Conservation (phyloP, 2,113 vertebrate species). For the Merops nubicus region DNA sequence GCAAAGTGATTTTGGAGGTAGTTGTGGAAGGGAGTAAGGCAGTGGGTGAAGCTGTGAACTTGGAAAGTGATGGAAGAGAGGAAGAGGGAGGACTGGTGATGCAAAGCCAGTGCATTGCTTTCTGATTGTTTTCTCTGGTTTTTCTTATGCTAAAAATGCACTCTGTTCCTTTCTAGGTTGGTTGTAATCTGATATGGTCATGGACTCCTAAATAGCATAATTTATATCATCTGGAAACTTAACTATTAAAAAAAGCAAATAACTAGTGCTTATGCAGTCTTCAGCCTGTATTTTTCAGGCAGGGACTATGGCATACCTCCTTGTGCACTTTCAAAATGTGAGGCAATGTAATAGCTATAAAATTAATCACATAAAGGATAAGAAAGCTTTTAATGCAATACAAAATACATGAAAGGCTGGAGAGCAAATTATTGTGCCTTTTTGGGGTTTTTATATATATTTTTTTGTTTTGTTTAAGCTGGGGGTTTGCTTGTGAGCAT, state of each 20-base stretch:
- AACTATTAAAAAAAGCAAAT: background rate
- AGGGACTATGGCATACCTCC: background rate
- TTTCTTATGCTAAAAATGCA: background rate
- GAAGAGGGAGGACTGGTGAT: background rate
- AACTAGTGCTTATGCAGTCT: background rate
- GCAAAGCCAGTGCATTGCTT: background rate
- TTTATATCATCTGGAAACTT: background rate
- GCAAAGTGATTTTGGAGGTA: background rate
- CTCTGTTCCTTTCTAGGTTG: background rate
- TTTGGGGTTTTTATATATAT: background rate
- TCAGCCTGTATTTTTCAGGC: background rate
- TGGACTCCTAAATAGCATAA: background rate
- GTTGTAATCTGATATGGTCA: background rate
- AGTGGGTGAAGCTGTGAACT: background rate
- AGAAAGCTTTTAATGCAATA: background rate
- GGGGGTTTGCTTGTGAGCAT: background rate
- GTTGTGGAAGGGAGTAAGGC: background rate
- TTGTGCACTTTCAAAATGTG: background rate
- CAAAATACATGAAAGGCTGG: background rate
- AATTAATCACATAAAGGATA: background rate
- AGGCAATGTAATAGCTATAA: background rate
- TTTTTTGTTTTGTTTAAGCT: background rate
- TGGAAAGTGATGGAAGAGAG: background rate
- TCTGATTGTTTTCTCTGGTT: background rate
- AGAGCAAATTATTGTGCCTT: background rate